These are phyloP conservation scores for Hydrozoanthus tunicans DNA, from an alignment of 64 coral and sea anemone genomes.

Conservation along the genomic window DNA sequence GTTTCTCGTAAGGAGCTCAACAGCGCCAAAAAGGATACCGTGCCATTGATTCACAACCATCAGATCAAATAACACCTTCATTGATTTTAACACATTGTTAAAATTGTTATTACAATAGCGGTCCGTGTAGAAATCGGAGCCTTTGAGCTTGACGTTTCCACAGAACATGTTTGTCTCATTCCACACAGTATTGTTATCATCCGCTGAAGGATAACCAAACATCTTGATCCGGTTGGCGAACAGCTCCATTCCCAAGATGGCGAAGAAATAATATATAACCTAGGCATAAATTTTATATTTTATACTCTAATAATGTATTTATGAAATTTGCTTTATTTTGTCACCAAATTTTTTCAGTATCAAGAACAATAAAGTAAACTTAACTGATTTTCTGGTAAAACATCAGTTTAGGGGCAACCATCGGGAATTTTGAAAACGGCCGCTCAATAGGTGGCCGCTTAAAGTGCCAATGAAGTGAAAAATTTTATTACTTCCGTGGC, in stretches of 20 bases:
- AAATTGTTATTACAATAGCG: slow-evolving; percentile 97
- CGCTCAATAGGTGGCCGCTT: no score
- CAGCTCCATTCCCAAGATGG: slow-evolving; percentile 92
- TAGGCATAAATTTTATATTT: slow-evolving; percentile 20
- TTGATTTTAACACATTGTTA: slow-evolving; percentile 81
- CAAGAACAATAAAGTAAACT: no score
- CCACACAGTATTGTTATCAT: slow-evolving; percentile 1
- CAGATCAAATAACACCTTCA: slow-evolving; percentile 96
- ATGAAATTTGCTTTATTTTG: not conserved
- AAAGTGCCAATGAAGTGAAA: no score
- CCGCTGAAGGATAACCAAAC: slow-evolving; percentile 54
- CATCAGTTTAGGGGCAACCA: no score
- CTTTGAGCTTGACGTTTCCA: slow-evolving; percentile 86
- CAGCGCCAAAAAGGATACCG: slow-evolving; percentile 81
- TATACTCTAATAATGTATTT: not conserved
- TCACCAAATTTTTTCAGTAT: not conserved
- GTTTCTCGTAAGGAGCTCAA: no score
- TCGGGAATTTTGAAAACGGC: no score
- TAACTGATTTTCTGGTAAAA: no score
- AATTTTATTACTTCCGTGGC: no score
- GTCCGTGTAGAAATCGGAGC: slow-evolving; percentile 80
- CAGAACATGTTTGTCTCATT: slow-evolving; percentile 74
- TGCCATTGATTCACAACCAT: slow-evolving; percentile 99
- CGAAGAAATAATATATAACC: slow-evolving; percentile 90
- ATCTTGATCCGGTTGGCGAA: slow-evolving; percentile 75